Percentiles rank a stretch among this genome's conserved stretches.
phyloP scores from a whole-genome alignment of 2,797 vertebrate genomes.

The Pteronotus mesoamericanus region DNA sequence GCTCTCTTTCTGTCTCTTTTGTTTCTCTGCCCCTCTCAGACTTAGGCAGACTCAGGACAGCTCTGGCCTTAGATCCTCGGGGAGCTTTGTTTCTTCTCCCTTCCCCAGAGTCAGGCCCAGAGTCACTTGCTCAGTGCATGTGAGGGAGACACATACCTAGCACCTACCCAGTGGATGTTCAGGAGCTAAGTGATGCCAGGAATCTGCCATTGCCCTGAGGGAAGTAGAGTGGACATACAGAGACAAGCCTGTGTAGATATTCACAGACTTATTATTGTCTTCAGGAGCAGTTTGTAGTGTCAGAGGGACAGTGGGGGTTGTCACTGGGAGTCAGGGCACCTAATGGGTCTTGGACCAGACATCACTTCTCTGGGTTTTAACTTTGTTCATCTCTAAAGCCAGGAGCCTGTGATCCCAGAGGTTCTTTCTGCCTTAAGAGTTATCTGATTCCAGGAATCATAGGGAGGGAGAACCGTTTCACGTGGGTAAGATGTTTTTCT shows the following conservation, averaged over 20 bases:
- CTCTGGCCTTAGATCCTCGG: neutral
- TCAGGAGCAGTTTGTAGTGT: neutral
- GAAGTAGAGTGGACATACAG: neutral
- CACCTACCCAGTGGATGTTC: neutral
- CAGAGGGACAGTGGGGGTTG: neutral
- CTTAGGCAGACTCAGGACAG: neutral
- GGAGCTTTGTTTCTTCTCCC: neutral
- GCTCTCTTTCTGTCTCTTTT: neutral
- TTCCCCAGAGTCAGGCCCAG: neutral
- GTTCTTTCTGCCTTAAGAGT: neutral
- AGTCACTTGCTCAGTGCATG: neutral
- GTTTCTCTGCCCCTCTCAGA: neutral
- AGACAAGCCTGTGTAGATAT: no score
- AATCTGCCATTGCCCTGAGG: neutral
- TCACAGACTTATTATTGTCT: no score
- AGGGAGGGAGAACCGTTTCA: neutral
- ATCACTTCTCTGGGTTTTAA: neutral
- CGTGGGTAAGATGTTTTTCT: neutral
- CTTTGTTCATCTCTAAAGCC: neutral
- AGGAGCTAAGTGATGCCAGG: neutral
- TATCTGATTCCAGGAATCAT: neutral
- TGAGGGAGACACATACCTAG: neutral
- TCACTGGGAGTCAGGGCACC: neutral
- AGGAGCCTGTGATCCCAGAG: neutral
- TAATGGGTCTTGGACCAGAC: neutral